Percentiles rank a stretch among this genome's conserved stretches.
Evolutionary conservation across 1,140 invertebrate genomes (phyloP).

Genomic region (Lucilia sericata): DNA sequence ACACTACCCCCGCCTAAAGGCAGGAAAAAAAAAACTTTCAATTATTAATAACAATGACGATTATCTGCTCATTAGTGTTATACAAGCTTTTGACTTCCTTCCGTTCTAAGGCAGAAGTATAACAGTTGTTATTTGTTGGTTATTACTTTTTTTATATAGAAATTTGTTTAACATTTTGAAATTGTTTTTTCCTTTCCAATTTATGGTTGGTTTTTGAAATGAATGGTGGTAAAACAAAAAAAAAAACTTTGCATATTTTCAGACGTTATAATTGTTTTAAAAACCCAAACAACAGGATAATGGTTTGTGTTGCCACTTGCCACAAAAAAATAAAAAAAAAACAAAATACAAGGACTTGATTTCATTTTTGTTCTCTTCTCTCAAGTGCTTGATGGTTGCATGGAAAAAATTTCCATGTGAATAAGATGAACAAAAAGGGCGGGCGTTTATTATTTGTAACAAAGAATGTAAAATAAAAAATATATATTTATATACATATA

Average conservation of each 20-base stretch:
- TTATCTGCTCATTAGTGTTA: slow-evolving; percentile 43
- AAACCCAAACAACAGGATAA: not conserved
- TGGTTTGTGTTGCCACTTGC: not conserved
- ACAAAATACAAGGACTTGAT: not conserved
- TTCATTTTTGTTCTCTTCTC: slow-evolving; percentile 12
- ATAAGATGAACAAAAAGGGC: slow-evolving; percentile 16
- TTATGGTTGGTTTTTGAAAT: not conserved
- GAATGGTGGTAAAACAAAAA: not conserved
- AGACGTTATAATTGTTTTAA: slow-evolving; percentile 25
- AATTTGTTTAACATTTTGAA: not conserved
- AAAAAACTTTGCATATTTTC: slow-evolving; percentile 29
- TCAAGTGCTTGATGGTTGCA: not conserved
- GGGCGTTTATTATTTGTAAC: slow-evolving; percentile 22
- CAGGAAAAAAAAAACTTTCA: not conserved
- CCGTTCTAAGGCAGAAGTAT: not conserved
- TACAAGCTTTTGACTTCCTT: slow-evolving; percentile 39
- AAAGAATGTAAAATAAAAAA: not conserved
- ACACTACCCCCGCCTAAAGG: too few relatives aligned
- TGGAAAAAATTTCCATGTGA: slow-evolving; percentile 10
- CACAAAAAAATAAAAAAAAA: not conserved
- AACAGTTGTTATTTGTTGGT: not conserved
- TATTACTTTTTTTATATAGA: not conserved
- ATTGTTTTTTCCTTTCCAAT: not conserved
- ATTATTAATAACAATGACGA: slow-evolving; percentile 29
- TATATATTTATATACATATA: not conserved